These are phyloP conservation scores for Archilochus colubris DNA, from an alignment of 2,113 vertebrate genomes.

Conservation along the genomic window DNA sequence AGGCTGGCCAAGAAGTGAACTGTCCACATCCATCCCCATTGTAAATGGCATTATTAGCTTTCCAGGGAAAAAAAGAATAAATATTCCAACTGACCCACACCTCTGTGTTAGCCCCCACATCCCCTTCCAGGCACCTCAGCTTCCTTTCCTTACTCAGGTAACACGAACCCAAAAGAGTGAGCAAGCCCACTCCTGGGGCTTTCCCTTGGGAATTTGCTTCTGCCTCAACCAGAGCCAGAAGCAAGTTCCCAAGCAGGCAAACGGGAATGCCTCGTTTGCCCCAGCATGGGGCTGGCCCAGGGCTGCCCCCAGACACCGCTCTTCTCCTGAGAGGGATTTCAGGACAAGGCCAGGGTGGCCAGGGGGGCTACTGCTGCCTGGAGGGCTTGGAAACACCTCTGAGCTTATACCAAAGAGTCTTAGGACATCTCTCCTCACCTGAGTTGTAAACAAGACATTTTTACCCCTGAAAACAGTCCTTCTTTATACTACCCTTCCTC, in stretches of 20 bases:
- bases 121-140: conserved; percentile 40
- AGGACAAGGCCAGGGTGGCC: neutral
- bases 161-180: neutral
- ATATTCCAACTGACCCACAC: neutral
- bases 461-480: conserved; percentile 10
- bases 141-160: conserved; percentile 67
- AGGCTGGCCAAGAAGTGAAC: conserved; percentile 32
- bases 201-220: neutral
- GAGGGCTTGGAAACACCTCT: conserved; percentile 43
- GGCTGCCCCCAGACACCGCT: neutral
- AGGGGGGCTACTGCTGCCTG: neutral
- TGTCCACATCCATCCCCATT: conserved; percentile 31
- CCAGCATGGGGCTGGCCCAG: neutral
- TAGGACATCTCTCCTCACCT: conserved; percentile 69
- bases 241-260: neutral
- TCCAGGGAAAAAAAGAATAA: conserved; percentile 30
- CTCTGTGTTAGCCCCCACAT: neutral
- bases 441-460: conserved; percentile 61
- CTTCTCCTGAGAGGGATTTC: neutral
- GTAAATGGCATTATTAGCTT: conserved; percentile 45
- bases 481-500: conserved; percentile 60
- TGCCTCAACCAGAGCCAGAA: fast-evolving
- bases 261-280: neutral
- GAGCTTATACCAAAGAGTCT: conserved; percentile 81
- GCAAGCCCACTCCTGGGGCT: neutral